Percentiles rank a stretch among this genome's conserved stretches.
Conservation (phyloP, 2,113 vertebrate species). For the Myocastor coypus region DNA sequence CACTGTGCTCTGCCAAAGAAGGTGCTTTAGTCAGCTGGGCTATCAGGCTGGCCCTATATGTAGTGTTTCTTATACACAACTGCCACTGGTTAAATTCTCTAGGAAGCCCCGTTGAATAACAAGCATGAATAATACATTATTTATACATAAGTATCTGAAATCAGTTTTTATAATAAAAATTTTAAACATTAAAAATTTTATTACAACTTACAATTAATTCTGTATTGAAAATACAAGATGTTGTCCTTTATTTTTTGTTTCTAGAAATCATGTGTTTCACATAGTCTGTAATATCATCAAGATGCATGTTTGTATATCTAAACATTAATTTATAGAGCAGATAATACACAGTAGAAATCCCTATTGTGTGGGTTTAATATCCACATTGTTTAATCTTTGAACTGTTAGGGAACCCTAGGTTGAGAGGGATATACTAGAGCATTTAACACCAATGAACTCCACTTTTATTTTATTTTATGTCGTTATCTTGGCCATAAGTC, state of each 20-base stretch:
- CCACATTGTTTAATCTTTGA: not conserved
- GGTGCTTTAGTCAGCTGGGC: no score
- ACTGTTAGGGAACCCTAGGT: not conserved
- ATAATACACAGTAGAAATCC: not conserved
- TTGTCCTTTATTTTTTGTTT: not conserved
- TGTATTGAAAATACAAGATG: not conserved
- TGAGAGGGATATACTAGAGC: rapidly evolving
- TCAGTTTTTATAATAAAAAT: slow-evolving; percentile 3
- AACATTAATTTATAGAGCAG: not conserved
- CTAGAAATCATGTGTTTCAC: not conserved
- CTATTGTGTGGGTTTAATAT: not conserved
- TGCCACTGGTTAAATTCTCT: not conserved
- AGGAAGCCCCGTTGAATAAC: not conserved
- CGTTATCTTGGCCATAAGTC: not conserved
- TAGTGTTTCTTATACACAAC: not conserved
- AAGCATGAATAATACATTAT: not conserved
- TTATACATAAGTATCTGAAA: not conserved
- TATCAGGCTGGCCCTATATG: no score
- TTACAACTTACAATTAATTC: not conserved
- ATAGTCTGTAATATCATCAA: not conserved
- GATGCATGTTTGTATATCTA: not conserved
- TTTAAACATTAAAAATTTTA: not conserved
- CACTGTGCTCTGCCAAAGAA: no score
- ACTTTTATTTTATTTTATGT: not conserved
- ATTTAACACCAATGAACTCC: not conserved